These are phyloP conservation scores for Myrmecophaga tridactyla DNA, from an alignment of 2,113 vertebrate species.

Conservation along the genomic window DNA sequence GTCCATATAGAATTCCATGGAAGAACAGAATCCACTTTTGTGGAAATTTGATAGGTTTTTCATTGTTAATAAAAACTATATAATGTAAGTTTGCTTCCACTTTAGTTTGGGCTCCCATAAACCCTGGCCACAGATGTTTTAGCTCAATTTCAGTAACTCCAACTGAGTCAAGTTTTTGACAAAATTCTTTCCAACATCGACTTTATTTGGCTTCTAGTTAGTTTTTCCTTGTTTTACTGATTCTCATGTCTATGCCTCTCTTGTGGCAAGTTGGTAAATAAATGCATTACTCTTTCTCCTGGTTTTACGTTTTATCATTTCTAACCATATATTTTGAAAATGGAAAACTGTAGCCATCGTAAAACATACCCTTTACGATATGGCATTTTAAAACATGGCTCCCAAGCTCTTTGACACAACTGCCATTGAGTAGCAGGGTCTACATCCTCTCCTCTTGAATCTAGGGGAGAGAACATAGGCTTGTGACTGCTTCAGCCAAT, in stretches of 20 bases:
- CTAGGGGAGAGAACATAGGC: background rate
- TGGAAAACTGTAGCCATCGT: background rate
- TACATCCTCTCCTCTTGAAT: background rate
- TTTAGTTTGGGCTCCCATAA: background rate
- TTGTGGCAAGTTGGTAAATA: background rate
- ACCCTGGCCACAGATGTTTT: background rate
- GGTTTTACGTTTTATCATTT: background rate
- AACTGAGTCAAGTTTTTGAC: background rate
- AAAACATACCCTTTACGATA: background rate
- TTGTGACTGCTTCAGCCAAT: background rate
- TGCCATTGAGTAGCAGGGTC: background rate
- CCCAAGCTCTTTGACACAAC: background rate
- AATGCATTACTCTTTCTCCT: background rate
- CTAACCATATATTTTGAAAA: background rate
- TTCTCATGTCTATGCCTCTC: background rate
- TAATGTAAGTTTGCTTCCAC: background rate
- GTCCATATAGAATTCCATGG: background rate
- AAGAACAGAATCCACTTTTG: background rate
- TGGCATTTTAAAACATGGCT: background rate
- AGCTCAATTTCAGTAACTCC: background rate
- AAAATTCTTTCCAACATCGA: background rate
- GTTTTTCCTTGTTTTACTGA: slow-evolving; percentile 7
- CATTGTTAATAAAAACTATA: background rate
- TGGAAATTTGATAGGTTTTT: background rate
- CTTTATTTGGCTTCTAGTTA: background rate